Base-by-base conservation (phyloP, 2,797 vertebrate genomes). In the Chloroceryle inda region DNA sequence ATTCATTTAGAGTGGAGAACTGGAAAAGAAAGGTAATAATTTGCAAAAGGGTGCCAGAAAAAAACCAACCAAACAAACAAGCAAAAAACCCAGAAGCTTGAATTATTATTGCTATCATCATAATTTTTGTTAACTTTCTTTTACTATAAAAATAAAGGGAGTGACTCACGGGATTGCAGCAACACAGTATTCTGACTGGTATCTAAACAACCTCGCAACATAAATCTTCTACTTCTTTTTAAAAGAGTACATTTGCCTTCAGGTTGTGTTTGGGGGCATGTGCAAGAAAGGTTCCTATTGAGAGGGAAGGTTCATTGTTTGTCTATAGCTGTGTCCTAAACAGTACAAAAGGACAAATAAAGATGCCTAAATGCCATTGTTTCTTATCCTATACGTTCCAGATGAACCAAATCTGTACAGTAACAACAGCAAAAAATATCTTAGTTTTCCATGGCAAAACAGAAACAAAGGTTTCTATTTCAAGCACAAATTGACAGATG, bases 401-500 rank as follows among this genome's bases (percentile, higher is more conserved):
- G 74, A 80, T 88, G 73, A 96, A 74, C 7, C 22, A 95, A 90
- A 85, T 87, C 47, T 31, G 19, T 72, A 61, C 5, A 9, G 75
- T 27, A 92, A 79, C 53, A 93, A 62, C 47, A 83, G 13, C 19
- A 77, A 92, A 53, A 94, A 96, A 73, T 82, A 8, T 49, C 69
- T 67, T 71, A 19, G 50, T 55, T 93, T 93, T 88, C 50, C n/a
- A 58, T 3, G 8, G 35, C 74, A 85, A 72, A 90, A 95, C 56
- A 94, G 31, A 49, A 90, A 68, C 52, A 82, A 37, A 79, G 52
- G 38, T 79, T 95, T 96, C 85, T 94, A 76, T 95, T 95, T 93
- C 93, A 88, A 90, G 74, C 35, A 53, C 74, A 71, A 84, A 67
- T n/a, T 49, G 49, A 93, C 95, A 92, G 83, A 90, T 85, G 71